Base-by-base conservation (phyloP, 1,140 invertebrate species). In the Idris sp. region DNA sequence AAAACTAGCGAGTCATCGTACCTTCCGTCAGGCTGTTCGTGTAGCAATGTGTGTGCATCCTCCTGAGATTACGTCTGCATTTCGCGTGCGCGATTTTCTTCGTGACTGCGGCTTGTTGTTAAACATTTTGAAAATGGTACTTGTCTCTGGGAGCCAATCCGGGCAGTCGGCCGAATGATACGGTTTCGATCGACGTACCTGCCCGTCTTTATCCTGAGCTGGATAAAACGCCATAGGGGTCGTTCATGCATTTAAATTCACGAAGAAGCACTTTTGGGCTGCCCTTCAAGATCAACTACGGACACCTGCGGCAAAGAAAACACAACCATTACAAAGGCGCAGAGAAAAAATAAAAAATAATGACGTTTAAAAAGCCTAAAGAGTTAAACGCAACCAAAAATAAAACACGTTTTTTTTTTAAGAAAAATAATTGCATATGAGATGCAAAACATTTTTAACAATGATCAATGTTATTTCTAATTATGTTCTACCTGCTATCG, bases 251-350 rank as follows among this genome's bases (percentile, higher is more conserved):
- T 75, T 71, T 71, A 71, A 61, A 59, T 69, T 72, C 67, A 33
- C 46, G 28, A 46, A 18, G 69, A 31, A 56, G 54, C 43, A 18
- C 30, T 59, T 59, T 74, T 48, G 30, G 59, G 43, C 46, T 41
- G 59, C 33, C n/a, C n/a, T n/a, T n/a, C n/a, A n/a, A n/a, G n/a
- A n/a, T n/a, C n/a, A n/a, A n/a, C n/a, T n/a, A n/a, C n/a, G n/a
- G 78, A 80, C 83, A 84, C 82, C 83, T 83, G 81, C 81, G 64
- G 49, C 49, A 68, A 58, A 13, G 1, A 43, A 43, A 58, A 68
- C 58, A 44, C 19, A 46, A 46, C 28, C 22, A n/a, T n/a, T n/a
- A n/a, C n/a, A n/a, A n/a, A n/a, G n/a, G n/a, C n/a, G n/a, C n/a
- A n/a, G n/a, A n/a, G n/a, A n/a, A n/a, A n/a, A n/a, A n/a, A n/a